phyloP scores from a whole-genome alignment of 2,888 invertebrate genomes.

The Steinernema scapterisci region DNA sequence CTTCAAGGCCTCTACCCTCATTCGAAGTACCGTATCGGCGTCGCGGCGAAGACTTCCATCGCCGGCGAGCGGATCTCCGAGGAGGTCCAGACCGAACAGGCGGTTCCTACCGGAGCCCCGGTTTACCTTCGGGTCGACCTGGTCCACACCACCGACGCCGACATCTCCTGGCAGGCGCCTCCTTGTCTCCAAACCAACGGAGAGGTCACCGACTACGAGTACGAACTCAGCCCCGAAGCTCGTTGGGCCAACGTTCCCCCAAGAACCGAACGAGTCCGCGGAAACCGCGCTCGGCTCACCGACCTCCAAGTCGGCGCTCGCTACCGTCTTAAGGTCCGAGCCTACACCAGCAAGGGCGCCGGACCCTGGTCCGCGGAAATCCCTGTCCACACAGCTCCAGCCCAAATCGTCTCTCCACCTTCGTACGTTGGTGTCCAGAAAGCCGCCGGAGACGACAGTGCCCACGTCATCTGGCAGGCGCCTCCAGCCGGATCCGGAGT shows the following conservation, averaged over 20 bases:
- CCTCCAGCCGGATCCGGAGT: slow-evolving; percentile 52
- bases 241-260: slow-evolving; percentile 43
- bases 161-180: slow-evolving; percentile 67
- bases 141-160: slow-evolving; percentile 52
- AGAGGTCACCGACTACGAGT: slow-evolving; percentile 67
- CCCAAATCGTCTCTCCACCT: slow-evolving; percentile 37
- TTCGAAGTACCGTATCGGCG: slow-evolving; percentile 65
- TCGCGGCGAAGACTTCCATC: slow-evolving; percentile 64
- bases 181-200: slow-evolving; percentile 67
- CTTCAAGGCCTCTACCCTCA: slow-evolving; percentile 65
- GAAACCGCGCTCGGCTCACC: slow-evolving; percentile 58
- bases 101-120: slow-evolving; percentile 63
- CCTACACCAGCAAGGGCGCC: slow-evolving; percentile 64
- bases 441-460: slow-evolving; percentile 59
- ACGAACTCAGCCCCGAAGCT: slow-evolving; percentile 62
- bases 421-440: slow-evolving; percentile 51
- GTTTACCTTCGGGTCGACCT: slow-evolving; percentile 58
- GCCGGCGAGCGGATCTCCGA: slow-evolving; percentile 53
- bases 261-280: slow-evolving; percentile 58
- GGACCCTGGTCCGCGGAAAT: slow-evolving; percentile 66
- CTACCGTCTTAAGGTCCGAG: slow-evolving; percentile 64
- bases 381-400: slow-evolving; percentile 56
- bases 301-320: slow-evolving; percentile 64
- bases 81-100: slow-evolving; percentile 63
- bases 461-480: slow-evolving; percentile 66